Percentiles rank a stretch among this genome's conserved stretches.
Evolutionary conservation across 1,140 invertebrate genomes (phyloP).

Genomic region (Lepidurus couesii): DNA sequence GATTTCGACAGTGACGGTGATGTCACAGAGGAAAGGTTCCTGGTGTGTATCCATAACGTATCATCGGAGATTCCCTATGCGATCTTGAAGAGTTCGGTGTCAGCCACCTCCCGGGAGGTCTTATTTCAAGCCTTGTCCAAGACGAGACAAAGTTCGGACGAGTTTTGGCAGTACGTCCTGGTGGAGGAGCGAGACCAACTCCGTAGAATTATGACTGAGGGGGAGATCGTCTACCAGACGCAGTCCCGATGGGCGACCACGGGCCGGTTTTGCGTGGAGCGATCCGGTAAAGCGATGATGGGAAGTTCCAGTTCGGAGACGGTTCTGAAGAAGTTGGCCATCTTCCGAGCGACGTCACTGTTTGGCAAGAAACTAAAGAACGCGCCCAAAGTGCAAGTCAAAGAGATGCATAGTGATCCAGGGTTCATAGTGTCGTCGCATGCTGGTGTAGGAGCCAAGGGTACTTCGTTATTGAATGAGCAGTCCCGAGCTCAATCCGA

Average conservation of each 20-base stretch:
- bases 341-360: slow-evolving; percentile 34
- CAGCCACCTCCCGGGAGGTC: slow-evolving; percentile 71
- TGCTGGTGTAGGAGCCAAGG: not conserved
- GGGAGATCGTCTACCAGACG: slow-evolving; percentile 83
- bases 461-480: not conserved
- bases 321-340: slow-evolving; percentile 50
- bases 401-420: slow-evolving; percentile 40
- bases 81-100: slow-evolving; percentile 59
- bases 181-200: slow-evolving; percentile 72
- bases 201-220: slow-evolving; percentile 64
- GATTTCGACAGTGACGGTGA: slow-evolving; percentile 46
- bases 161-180: slow-evolving; percentile 69
- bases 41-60: slow-evolving; percentile 91
- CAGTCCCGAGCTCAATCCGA: slow-evolving; percentile 9
- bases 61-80: slow-evolving; percentile 90
- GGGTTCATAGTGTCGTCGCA: slow-evolving; percentile 23
- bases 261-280: slow-evolving; percentile 59
- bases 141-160: slow-evolving; percentile 69
- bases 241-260: slow-evolving; percentile 82
- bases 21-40: slow-evolving; percentile 74
- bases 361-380: slow-evolving; percentile 39
- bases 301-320: slow-evolving; percentile 53
- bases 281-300: slow-evolving; percentile 35
- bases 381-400: slow-evolving; percentile 38
- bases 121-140: slow-evolving; percentile 84